phyloP scores from a whole-genome alignment of 2,797 vertebrate genomes.

The Fratercula arctica region DNA sequence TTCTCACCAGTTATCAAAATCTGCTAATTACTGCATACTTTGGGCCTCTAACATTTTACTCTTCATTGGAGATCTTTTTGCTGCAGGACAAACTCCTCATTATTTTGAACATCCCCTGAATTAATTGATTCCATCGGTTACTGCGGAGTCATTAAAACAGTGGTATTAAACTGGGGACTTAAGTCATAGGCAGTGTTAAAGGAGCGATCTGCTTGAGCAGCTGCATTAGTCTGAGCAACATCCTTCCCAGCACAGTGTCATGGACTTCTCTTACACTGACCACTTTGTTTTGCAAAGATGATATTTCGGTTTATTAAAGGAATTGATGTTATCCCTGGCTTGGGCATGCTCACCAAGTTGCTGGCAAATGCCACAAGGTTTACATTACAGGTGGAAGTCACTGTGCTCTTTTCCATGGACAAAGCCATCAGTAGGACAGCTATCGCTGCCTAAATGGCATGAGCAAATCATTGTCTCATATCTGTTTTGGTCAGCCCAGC shows the following conservation, averaged over 20 bases:
- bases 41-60: neutral
- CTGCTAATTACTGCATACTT: neutral
- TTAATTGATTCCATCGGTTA: neutral
- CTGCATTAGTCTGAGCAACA: neutral
- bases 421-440: neutral
- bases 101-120: neutral
- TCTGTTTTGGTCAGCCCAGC: neutral
- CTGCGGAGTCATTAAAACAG: slow-evolving; percentile 1
- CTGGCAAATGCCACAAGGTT: neutral
- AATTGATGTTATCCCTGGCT: neutral
- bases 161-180: neutral
- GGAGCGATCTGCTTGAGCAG: neutral
- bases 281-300: neutral
- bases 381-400: neutral
- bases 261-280: neutral
- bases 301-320: neutral
- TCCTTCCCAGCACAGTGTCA: neutral
- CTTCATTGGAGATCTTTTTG: neutral
- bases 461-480: neutral
- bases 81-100: neutral
- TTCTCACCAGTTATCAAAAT: slow-evolving; percentile 19
- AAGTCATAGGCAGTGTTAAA: neutral
- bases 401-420: neutral
- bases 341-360: neutral
- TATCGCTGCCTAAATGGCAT: neutral